A percentile compares a stretch with the other conserved stretches of the same genome.
phyloP scores from a whole-genome alignment of 1,140 invertebrate species.

The Carcinoscorpius rotundicauda region DNA sequence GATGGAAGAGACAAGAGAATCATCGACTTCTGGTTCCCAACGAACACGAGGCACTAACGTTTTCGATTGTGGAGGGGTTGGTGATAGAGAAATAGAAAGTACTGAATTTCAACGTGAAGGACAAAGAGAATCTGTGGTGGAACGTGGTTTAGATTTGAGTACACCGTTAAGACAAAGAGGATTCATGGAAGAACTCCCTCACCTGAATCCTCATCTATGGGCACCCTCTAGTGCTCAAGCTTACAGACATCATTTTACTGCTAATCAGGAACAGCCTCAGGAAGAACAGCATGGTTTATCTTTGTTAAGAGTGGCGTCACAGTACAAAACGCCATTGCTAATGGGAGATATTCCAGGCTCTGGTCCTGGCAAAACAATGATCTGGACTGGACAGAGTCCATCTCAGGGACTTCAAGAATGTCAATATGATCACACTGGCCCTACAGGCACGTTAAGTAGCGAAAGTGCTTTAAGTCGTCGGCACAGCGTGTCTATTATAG shows the following conservation, averaged over 20 bases:
- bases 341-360: slow-evolving; percentile 15
- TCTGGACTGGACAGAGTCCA: neutral
- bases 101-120: too few species aligned
- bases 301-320: slow-evolving; percentile 2
- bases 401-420: too few species aligned
- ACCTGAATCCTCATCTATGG: slow-evolving; percentile 19
- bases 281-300: neutral
- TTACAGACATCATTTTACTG: slow-evolving; percentile 9
- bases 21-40: too few species aligned
- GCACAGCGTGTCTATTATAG: too few species aligned
- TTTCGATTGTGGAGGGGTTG: slow-evolving; percentile 13
- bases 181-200: slow-evolving; percentile 8
- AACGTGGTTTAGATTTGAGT: slow-evolving; percentile 7
- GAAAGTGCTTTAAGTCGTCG: too few species aligned
- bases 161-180: neutral
- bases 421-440: too few species aligned
- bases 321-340: slow-evolving; percentile 12
- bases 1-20: too few species aligned
- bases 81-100: neutral
- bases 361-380: slow-evolving; percentile 1
- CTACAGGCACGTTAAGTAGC: too few species aligned
- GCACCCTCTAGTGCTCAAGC: slow-evolving; percentile 13
- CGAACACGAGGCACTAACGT: slow-evolving; percentile 10
- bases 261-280: neutral
- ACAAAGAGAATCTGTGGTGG: neutral